Percentiles rank a stretch among this genome's conserved stretches.
Evolutionary conservation across 2,797 vertebrate genomes (phyloP).

Genomic region (Tapera naevia): DNA sequence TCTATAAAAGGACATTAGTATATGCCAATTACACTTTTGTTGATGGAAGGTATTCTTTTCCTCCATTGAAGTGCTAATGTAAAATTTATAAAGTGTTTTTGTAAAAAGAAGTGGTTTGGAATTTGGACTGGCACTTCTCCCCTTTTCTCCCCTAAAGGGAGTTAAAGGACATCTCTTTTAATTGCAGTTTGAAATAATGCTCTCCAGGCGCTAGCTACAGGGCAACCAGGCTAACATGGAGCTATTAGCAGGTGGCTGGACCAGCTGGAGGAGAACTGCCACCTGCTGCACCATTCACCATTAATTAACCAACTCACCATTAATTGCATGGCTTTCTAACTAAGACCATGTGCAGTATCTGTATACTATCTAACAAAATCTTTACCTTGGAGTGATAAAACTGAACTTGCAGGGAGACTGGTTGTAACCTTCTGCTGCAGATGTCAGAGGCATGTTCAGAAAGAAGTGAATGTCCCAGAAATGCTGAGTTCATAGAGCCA

Average conservation of each 20-base stretch:
- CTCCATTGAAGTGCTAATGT: not conserved
- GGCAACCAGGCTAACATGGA: not conserved
- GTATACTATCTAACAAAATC: not conserved
- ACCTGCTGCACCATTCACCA: constrained; percentile 43
- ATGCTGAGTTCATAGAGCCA: not conserved
- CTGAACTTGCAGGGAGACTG: not conserved
- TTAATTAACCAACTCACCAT: constrained; percentile 70
- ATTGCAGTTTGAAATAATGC: not conserved
- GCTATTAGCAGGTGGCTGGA: constrained; percentile 55
- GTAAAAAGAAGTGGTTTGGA: not conserved
- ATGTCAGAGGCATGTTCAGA: not conserved
- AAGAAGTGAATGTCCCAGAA: not conserved
- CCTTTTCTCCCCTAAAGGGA: not conserved
- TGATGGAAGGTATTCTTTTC: not conserved
- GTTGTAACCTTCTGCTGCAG: not conserved
- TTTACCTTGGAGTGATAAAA: not conserved
- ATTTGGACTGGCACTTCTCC: not conserved
- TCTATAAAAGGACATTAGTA: not conserved
- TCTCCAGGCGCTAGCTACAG: not conserved
- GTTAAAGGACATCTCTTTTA: constrained; percentile 13
- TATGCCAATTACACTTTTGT: not conserved
- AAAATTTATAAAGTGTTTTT: not conserved
- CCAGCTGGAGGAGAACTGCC: constrained; percentile 57
- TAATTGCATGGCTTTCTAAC: constrained; percentile 51
- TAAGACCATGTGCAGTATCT: constrained; percentile 7